Evolutionary conservation across 2,888 invertebrate genomes (phyloP).

Genomic region (Drosophila koepferae): DNA sequence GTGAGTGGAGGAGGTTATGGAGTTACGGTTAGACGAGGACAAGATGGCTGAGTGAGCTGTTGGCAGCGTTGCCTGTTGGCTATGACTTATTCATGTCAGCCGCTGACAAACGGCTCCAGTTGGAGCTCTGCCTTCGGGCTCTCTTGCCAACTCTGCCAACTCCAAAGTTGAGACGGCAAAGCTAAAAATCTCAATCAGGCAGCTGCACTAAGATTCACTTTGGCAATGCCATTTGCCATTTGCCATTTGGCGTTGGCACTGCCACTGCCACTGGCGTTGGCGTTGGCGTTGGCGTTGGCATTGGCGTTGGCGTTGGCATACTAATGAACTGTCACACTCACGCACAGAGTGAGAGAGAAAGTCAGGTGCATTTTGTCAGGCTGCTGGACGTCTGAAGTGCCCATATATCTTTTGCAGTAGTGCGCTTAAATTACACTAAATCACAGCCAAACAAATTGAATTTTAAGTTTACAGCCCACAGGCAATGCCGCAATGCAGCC

Average conservation of each 20-base stretch:
- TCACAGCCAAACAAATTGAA: conserved; percentile 79
- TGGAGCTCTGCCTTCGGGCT: conserved; percentile 16
- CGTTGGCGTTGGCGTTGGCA: conserved; percentile 49
- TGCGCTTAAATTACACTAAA: conserved; percentile 78
- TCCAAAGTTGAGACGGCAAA: conserved; percentile 17
- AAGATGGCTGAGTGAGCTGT: conserved; percentile 26
- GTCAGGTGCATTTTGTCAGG: conserved; percentile 24
- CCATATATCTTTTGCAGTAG: conserved; percentile 69
- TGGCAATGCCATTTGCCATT: conserved; percentile 66
- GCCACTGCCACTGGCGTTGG: neutral
- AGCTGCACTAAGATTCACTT: conserved; percentile 61
- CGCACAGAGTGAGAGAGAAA: conserved; percentile 17
- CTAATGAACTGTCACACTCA: conserved; percentile 73
- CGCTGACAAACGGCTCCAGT: conserved; percentile 67
- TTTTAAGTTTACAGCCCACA: conserved; percentile 71
- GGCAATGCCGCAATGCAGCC: conserved; percentile 70
- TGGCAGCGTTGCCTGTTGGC: conserved; percentile 44
- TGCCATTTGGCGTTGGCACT: conserved; percentile 23
- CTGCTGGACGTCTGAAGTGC: conserved; percentile 53
- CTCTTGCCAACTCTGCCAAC: conserved; percentile 7
- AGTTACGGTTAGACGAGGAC: neutral
- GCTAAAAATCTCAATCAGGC: conserved; percentile 64
- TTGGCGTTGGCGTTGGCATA: conserved; percentile 44
- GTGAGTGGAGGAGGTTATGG: conserved; percentile 3
- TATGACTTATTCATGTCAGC: conserved; percentile 77